Conservation (phyloP, 2,888 invertebrate species). For the Acrobeloides nanus region DNA sequence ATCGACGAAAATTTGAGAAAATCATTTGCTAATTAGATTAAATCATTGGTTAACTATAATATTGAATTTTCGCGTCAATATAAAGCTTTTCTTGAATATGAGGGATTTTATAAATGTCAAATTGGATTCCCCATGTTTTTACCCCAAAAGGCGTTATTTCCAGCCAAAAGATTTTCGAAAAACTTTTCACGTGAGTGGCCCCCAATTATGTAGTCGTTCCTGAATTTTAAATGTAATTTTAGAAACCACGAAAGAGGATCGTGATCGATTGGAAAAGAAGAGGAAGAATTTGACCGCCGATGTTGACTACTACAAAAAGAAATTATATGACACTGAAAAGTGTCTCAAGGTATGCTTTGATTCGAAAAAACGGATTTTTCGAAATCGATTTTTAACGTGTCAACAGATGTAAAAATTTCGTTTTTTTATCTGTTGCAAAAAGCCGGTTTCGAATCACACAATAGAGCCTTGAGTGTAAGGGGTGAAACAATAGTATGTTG, state of each 20-base stretch:
- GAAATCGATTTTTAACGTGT: neutral
- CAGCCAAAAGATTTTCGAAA: too few species aligned
- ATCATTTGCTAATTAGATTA: too few species aligned
- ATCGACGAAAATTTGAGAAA: too few species aligned
- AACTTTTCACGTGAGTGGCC: too few species aligned
- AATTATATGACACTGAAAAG: constrained; percentile 42
- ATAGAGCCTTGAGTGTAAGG: too few species aligned
- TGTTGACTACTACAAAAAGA: constrained; percentile 44
- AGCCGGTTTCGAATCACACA: too few species aligned
- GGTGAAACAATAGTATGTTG: too few species aligned
- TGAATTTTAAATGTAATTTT: neutral
- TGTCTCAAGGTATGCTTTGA: constrained; percentile 29
- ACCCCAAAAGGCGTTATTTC: too few species aligned
- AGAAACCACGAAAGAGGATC: constrained; percentile 27
- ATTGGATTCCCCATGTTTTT: too few species aligned
- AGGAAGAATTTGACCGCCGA: constrained; percentile 46
- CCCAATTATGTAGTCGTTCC: neutral
- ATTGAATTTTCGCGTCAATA: neutral
- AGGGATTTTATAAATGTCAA: too few species aligned
- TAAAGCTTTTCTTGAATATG: neutral
- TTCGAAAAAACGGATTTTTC: neutral
- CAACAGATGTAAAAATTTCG: neutral
- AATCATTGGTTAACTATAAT: neutral
- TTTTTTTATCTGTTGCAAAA: constrained; percentile 1
- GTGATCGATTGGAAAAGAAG: constrained; percentile 38